phyloP scores from a whole-genome alignment of 1,140 invertebrate species.

The Pinna nobilis region DNA sequence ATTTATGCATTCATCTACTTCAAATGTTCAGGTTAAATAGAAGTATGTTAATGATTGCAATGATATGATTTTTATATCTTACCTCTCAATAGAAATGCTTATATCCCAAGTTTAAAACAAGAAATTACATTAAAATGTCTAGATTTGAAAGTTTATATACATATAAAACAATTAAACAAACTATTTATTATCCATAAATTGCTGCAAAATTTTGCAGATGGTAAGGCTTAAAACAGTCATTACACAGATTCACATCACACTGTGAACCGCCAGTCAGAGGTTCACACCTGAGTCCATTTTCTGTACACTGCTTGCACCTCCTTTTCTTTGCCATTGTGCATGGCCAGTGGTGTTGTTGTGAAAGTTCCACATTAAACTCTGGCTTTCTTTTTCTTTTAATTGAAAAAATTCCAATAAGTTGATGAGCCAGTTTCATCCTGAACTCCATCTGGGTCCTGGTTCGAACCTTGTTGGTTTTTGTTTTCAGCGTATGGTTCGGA shows the following conservation, averaged over 20 bases:
- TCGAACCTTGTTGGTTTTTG: constrained; percentile 5
- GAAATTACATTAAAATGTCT: too few relatives aligned
- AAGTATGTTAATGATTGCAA: background rate
- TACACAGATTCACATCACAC: constrained; percentile 4
- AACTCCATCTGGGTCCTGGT: constrained; percentile 3
- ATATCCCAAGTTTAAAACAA: too few relatives aligned
- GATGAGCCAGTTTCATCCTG: constrained; percentile 5
- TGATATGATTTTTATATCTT: too few relatives aligned
- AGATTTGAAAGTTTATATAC: too few relatives aligned
- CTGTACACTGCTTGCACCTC: background rate
- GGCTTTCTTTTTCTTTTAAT: background rate
- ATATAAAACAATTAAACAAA: background rate
- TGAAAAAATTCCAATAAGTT: background rate
- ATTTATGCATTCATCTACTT: too few relatives aligned
- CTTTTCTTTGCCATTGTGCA: background rate
- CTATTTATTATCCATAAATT: background rate
- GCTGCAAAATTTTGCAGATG: background rate
- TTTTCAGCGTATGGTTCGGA: constrained; percentile 11
- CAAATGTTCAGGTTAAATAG: too few relatives aligned
- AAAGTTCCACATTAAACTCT: background rate
- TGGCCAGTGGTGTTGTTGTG: background rate
- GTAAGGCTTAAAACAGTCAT: background rate
- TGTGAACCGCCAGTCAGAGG: background rate
- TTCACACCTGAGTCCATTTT: background rate
- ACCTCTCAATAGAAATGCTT: too few relatives aligned